A percentile compares a stretch with the other conserved stretches of the same genome.
These are phyloP conservation scores for Eufriesea mexicana DNA, from an alignment of 1,140 invertebrate species.

Conservation along the genomic window DNA sequence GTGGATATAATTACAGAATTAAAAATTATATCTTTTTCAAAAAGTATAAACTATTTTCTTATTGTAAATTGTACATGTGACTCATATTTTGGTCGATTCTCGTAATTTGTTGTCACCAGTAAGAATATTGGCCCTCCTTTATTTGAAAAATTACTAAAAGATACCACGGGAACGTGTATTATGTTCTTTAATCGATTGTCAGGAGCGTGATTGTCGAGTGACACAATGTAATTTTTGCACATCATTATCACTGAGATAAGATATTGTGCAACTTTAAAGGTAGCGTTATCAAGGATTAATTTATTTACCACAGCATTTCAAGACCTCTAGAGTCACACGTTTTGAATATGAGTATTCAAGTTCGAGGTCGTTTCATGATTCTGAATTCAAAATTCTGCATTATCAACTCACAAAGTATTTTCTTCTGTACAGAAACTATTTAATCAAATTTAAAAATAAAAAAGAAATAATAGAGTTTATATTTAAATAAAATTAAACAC, in stretches of 20 bases:
- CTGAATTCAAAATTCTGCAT: neutral
- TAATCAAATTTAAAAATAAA: too few relatives aligned
- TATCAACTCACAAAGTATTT: too few relatives aligned
- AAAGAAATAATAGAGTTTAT: too few relatives aligned
- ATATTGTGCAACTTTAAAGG: neutral
- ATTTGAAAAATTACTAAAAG: neutral
- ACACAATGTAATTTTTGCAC: neutral
- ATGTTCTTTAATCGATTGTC: neutral
- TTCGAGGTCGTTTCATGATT: neutral
- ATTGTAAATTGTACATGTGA: neutral
- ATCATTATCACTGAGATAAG: neutral
- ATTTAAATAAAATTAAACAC: too few relatives aligned
- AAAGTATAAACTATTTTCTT: neutral
- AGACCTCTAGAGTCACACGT: too few relatives aligned
- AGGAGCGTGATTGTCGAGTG: neutral
- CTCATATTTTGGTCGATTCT: neutral
- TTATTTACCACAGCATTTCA: neutral
- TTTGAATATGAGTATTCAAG: neutral
- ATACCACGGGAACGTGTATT: neutral
- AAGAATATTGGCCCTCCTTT: neutral
- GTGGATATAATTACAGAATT: too few relatives aligned
- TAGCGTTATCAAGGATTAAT: conserved; percentile 9
- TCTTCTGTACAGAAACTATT: too few relatives aligned
- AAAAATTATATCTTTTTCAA: too few relatives aligned
- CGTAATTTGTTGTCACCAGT: neutral